Evolutionary conservation across 2,888 invertebrate genomes (phyloP).

Genomic region (Antitype chi): DNA sequence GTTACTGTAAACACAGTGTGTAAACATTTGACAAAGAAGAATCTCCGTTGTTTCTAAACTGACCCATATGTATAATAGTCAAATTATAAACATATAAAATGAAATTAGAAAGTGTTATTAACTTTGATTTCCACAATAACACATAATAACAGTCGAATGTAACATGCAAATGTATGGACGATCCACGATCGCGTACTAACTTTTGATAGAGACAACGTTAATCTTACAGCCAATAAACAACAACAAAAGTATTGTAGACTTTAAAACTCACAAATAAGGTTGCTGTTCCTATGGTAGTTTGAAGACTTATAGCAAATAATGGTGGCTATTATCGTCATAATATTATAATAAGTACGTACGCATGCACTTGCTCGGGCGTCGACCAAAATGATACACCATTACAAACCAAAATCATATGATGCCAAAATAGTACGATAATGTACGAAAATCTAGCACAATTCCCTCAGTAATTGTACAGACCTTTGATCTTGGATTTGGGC

Average conservation of each 20-base stretch:
- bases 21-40: slow-evolving; percentile 36
- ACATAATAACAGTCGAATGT: slow-evolving; percentile 77
- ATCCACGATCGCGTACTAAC: slow-evolving; percentile 76
- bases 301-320: background rate
- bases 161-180: slow-evolving; percentile 80
- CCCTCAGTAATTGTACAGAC: slow-evolving; percentile 73
- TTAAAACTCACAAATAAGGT: slow-evolving; percentile 55
- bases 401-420: slow-evolving; percentile 79
- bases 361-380: slow-evolving; percentile 79
- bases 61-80: slow-evolving; percentile 44
- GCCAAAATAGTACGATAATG: slow-evolving; percentile 74
- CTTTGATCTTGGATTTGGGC: slow-evolving; percentile 77
- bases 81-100: slow-evolving; percentile 65
- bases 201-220: slow-evolving; percentile 69
- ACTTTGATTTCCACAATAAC: slow-evolving; percentile 72
- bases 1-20: background rate
- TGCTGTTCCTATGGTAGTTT: background rate
- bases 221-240: slow-evolving; percentile 44
- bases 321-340: slow-evolving; percentile 52
- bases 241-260: slow-evolving; percentile 53
- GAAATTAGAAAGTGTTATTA: slow-evolving; percentile 81
- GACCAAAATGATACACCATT: slow-evolving; percentile 79
- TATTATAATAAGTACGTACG: slow-evolving; percentile 81
- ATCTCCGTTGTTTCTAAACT: slow-evolving; percentile 11
- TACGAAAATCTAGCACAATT: slow-evolving; percentile 72